Evolutionary conservation across 2,797 vertebrate genomes (phyloP).

Genomic region (Simalia tracyae): DNA sequence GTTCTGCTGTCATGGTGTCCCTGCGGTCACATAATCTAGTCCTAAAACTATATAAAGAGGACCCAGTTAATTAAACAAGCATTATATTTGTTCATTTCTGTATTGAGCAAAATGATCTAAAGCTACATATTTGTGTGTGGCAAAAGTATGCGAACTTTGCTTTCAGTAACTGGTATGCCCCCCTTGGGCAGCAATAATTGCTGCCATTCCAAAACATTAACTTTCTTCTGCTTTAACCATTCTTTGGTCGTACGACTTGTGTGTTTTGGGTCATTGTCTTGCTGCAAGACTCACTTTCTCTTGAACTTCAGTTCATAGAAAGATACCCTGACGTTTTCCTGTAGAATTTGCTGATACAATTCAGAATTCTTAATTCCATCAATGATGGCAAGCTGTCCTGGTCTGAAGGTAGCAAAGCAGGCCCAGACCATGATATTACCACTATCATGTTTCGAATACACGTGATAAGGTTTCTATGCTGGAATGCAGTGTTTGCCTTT

Average conservation of each 20-base stretch:
- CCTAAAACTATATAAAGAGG: background rate
- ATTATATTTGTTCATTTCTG: background rate
- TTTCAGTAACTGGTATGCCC: background rate
- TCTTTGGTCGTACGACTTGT: background rate
- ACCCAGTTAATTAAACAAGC: background rate
- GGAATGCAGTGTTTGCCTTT: no score
- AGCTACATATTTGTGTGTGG: background rate
- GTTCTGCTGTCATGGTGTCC: background rate
- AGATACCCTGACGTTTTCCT: no score
- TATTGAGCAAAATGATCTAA: background rate
- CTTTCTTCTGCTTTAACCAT: background rate
- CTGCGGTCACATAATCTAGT: background rate
- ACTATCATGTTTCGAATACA: no score
- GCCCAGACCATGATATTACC: no score
- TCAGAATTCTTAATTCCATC: no score
- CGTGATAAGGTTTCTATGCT: no score
- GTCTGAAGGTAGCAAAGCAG: no score
- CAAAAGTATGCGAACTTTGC: background rate
- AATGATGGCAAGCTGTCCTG: no score
- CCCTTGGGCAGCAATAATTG: background rate
- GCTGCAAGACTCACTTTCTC: background rate
- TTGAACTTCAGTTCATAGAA: background rate
- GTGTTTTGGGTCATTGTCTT: background rate
- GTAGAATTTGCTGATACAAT: no score
- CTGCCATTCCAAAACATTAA: background rate